Evolutionary conservation across 2,797 vertebrate species (phyloP).

Genomic region (Coreius guichenoti): DNA sequence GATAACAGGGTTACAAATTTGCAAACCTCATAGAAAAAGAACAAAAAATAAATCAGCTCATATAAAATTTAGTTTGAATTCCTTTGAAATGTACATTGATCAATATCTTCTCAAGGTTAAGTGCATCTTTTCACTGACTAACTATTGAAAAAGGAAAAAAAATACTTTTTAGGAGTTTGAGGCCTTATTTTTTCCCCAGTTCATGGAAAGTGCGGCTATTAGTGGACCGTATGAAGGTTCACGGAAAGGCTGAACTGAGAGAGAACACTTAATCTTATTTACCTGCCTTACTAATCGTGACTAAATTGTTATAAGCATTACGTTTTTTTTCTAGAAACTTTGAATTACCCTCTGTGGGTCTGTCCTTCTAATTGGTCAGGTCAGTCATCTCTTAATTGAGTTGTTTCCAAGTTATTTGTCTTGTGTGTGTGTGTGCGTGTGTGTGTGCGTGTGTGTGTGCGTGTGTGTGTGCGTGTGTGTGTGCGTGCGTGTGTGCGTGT

Average conservation of each 20-base stretch:
- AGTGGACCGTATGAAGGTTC: slow-evolving; percentile 12
- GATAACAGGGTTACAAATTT: neutral
- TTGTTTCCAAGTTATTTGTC: slow-evolving; percentile 31
- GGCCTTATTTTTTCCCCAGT: neutral
- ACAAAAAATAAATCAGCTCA: neutral
- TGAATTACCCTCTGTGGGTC: slow-evolving; percentile 4
- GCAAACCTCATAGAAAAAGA: neutral
- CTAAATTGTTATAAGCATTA: neutral
- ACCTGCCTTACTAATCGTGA: slow-evolving; percentile 2
- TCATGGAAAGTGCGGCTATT: neutral
- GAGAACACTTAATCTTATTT: slow-evolving; percentile 34
- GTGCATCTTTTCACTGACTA: neutral
- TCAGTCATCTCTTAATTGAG: slow-evolving; percentile 11
- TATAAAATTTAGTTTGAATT: neutral
- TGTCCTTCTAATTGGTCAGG: slow-evolving; percentile 1
- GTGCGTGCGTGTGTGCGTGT: too few relatives aligned
- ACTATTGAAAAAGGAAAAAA: too few relatives aligned
- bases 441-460: neutral
- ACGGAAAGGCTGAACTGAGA: slow-evolving; percentile 3
- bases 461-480: neutral
- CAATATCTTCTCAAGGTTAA: neutral
- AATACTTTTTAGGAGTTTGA: neutral
- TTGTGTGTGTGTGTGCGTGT: neutral
- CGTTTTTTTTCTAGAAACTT: neutral
- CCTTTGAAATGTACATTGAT: neutral